phyloP scores from a whole-genome alignment of 2,797 vertebrate species.

The Intellagama lesueurii region DNA sequence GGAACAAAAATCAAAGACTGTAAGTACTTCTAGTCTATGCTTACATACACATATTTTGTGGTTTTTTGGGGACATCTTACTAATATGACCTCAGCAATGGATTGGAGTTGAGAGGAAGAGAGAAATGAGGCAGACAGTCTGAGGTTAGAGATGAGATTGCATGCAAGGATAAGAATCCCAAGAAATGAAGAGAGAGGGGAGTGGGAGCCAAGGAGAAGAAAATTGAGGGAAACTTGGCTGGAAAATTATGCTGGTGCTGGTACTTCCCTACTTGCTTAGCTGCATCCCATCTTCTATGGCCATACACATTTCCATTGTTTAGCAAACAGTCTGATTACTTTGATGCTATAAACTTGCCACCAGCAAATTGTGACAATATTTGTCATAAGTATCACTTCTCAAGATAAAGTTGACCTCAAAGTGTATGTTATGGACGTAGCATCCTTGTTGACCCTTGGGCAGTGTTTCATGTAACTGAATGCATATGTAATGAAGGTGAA shows the following conservation, averaged over 20 bases:
- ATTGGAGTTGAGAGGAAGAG: neutral
- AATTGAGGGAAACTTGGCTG: neutral
- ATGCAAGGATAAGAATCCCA: neutral
- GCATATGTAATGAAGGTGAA: neutral
- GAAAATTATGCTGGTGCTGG: neutral
- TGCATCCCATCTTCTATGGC: neutral
- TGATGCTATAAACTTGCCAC: neutral
- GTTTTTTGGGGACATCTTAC: neutral
- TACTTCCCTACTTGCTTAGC: neutral
- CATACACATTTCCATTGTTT: neutral
- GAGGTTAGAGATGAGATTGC: neutral
- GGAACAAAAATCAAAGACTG: neutral
- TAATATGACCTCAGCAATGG: neutral
- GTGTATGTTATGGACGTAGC: neutral
- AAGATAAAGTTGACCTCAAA: neutral
- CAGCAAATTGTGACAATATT: neutral
- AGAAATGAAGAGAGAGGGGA: neutral
- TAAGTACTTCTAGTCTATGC: neutral
- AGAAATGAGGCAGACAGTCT: neutral
- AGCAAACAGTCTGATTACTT: neutral
- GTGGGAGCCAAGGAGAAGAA: too few relatives aligned
- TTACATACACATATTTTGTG: neutral
- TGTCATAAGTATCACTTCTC: neutral
- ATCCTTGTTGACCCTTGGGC: neutral
- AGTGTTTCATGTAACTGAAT: neutral